Percentiles rank a stretch among this genome's conserved stretches.
phyloP scores from a whole-genome alignment of 2,888 invertebrate species.

The Drosophila cyrtoloma region DNA sequence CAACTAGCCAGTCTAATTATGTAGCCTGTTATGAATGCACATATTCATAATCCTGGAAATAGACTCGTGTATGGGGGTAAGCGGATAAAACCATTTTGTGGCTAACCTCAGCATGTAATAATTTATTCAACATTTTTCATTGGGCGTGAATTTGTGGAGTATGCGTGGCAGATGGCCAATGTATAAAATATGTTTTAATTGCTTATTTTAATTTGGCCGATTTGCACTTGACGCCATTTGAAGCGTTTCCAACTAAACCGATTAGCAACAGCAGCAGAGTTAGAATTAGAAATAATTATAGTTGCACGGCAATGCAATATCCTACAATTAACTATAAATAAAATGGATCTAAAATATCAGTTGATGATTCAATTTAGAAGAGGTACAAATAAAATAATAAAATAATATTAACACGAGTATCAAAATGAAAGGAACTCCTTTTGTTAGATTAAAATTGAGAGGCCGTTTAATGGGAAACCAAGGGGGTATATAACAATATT shows the following conservation, averaged over 20 bases:
- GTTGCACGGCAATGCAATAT: constrained; percentile 11
- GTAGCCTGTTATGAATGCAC: constrained; percentile 31
- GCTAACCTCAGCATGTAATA: constrained; percentile 74
- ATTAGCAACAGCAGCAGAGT: constrained; percentile 35
- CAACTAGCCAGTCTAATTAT: constrained; percentile 34
- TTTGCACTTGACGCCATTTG: constrained; percentile 71
- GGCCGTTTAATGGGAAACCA: background rate
- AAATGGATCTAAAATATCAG: background rate
- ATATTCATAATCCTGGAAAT: constrained; percentile 41
- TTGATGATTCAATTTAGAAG: background rate
- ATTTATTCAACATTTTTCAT: constrained; percentile 71
- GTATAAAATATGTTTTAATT: constrained; percentile 77
- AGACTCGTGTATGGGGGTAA: constrained; percentile 27
- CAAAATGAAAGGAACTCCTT: background rate
- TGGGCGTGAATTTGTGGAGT: constrained; percentile 6
- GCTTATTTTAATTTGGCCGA: constrained; percentile 76
- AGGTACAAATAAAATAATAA: background rate
- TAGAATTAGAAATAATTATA: background rate
- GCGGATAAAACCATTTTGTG: constrained; percentile 79
- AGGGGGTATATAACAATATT: accelerated
- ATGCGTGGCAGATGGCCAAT: background rate
- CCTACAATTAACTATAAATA: constrained; percentile 1
- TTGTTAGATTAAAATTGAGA: background rate
- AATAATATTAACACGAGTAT: background rate
- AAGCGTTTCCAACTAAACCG: constrained; percentile 67